phyloP scores from a whole-genome alignment of 2,888 invertebrate genomes.

The Agelastica alni region DNA sequence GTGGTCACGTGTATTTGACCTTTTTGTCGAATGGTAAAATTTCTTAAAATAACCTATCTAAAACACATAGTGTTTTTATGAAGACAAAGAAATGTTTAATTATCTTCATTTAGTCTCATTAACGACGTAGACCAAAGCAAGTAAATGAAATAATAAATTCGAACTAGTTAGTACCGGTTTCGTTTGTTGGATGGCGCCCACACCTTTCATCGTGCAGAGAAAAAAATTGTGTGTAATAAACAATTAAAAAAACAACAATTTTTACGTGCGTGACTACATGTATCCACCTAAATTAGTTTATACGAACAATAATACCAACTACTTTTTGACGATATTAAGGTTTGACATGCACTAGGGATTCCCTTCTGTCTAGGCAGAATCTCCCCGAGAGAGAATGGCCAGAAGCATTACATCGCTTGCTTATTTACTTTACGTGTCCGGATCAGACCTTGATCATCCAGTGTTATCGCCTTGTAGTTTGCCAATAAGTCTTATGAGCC shows the following conservation, averaged over 20 bases:
- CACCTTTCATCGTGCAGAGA: conserved; percentile 4
- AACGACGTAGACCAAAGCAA: conserved; percentile 16
- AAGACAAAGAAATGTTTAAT: conserved; percentile 25
- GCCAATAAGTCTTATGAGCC: no score
- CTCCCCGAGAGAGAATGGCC: no score
- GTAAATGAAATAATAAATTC: conserved; percentile 16
- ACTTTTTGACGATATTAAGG: no score
- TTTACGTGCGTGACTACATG: no score
- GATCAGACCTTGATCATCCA: no score
- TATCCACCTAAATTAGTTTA: not conserved
- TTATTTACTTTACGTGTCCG: no score
- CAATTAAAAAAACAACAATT: conserved; percentile 1
- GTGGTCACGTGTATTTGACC: conserved; percentile 21
- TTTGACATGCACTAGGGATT: no score
- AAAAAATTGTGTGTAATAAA: conserved; percentile 1
- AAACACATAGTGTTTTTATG: conserved; percentile 5
- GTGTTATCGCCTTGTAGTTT: no score
- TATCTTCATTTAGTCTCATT: conserved; percentile 25
- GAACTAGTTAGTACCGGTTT: conserved; percentile 29
- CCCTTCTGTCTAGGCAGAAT: no score
- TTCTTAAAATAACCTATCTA: conserved; percentile 22
- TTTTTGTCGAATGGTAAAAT: conserved; percentile 17
- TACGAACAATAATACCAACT: not conserved
- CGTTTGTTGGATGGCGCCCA: conserved; percentile 13
- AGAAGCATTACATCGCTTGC: no score